Conservation (phyloP, 2,888 invertebrate genomes). For the Drosophila birchii region DNA sequence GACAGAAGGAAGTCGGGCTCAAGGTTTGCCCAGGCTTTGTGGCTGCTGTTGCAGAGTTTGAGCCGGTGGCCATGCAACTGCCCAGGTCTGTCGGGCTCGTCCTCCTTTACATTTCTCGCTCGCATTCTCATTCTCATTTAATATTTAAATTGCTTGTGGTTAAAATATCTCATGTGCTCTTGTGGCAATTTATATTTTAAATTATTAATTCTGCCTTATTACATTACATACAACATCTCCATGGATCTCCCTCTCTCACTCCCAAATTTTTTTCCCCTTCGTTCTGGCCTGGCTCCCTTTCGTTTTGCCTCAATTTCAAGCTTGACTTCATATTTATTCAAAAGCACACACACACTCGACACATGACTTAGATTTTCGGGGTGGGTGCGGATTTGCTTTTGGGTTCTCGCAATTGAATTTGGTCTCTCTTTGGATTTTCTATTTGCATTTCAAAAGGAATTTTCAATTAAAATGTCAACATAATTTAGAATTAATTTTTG, state of each 20-base stretch:
- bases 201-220: slow-evolving; percentile 77
- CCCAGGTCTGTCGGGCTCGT: slow-evolving; percentile 18
- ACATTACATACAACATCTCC: slow-evolving; percentile 55
- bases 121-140: slow-evolving; percentile 69
- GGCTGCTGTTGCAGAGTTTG: slow-evolving; percentile 16
- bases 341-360: slow-evolving; percentile 20
- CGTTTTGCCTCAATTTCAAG: slow-evolving; percentile 51
- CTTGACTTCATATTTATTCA: slow-evolving; percentile 56
- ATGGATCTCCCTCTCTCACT: neutral
- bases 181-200: slow-evolving; percentile 78
- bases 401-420: slow-evolving; percentile 61
- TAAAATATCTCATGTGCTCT: slow-evolving; percentile 74
- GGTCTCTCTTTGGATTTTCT: slow-evolving; percentile 48
- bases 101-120: slow-evolving; percentile 37
- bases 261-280: neutral
- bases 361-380: slow-evolving; percentile 37
- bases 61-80: slow-evolving; percentile 36
- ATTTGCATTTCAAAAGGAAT: slow-evolving; percentile 64
- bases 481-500: slow-evolving; percentile 44
- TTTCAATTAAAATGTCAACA: slow-evolving; percentile 58
- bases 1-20: slow-evolving; percentile 21
- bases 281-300: slow-evolving; percentile 1
- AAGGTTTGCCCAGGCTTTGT: slow-evolving; percentile 25
- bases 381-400: slow-evolving; percentile 25
- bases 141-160: slow-evolving; percentile 80